Base-by-base conservation (phyloP, 2,888 invertebrate genomes). In the Melanostoma scalare region DNA sequence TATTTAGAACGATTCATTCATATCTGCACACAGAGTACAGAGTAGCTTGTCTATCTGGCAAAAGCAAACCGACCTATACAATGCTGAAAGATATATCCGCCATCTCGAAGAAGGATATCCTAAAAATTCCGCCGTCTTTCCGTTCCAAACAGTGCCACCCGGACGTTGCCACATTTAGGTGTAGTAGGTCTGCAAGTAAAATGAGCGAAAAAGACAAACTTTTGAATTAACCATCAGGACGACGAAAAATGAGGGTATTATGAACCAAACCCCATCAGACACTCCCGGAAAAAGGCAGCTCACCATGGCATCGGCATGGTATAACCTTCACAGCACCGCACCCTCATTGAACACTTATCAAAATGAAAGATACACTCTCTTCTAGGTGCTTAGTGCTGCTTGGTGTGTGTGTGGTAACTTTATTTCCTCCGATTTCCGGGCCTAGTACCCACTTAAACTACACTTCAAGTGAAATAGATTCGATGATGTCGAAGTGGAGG, bases 1-100 rank as follows among this genome's bases (percentile, higher is more conserved):
- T 84, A 85, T 85, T 85, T 63, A 85, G 76, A 80, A 76, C 52
- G 72, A 76, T 84, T 84, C 74, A 75, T 76, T 80, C 56, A 80
- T 73, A 75, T 48, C 20, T 67, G 31, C 48, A 72, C 56, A 44
- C 46, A 52, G 36, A 61, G 20, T 20, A 20, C 20, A 20, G 20
- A 20, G 20, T 20, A 20, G 20, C 20, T 20, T 20, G 20, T 20
- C 20, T 20, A 20, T 20, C 20, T 20, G 20, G 20, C 20, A 20
- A 20, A 20, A 20, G 1, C 20, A 20, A 20, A 20, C 20, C 20
- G 20, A 20, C 20, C 20, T 20, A 20, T 20, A 20, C 20, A 20
- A 20, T 20, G 20, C 20, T 20, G 1, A 20, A 20, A 20, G 20
- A 20, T 20, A 20, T 20, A 20, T 20, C 20, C 20, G 20, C 20